These are phyloP conservation scores for Piezodorus guildinii DNA, from an alignment of 1,140 invertebrate genomes.

Conservation along the genomic window DNA sequence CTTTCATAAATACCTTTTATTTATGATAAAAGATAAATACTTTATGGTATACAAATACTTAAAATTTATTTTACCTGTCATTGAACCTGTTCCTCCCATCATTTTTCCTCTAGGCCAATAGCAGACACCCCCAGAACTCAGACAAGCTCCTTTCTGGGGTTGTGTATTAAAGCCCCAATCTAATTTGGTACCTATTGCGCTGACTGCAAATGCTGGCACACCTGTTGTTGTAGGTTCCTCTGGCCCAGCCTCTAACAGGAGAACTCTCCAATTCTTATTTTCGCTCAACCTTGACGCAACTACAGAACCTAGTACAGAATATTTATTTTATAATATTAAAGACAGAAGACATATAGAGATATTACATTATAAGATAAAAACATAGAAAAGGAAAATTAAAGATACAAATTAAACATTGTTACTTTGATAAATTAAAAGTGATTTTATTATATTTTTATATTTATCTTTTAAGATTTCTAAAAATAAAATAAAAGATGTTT, in stretches of 20 bases:
- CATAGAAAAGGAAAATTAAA: too few species aligned
- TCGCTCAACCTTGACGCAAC: slow-evolving; percentile 46
- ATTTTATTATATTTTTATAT: too few species aligned
- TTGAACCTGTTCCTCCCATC: slow-evolving; percentile 67
- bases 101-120: slow-evolving; percentile 61
- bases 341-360: too few species aligned
- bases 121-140: slow-evolving; percentile 47
- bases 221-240: slow-evolving; percentile 53
- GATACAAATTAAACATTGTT: too few species aligned
- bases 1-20: too few species aligned
- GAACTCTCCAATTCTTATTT: slow-evolving; percentile 35
- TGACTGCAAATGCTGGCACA: slow-evolving; percentile 48
- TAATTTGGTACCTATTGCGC: slow-evolving; percentile 39
- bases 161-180: slow-evolving; percentile 58
- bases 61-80: slow-evolving; percentile 39
- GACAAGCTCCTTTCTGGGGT: slow-evolving; percentile 42
- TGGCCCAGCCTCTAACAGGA: slow-evolving; percentile 49
- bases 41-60: too few species aligned
- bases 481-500: too few species aligned
- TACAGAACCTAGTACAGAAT: slow-evolving; percentile 33
- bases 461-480: too few species aligned
- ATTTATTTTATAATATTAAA: too few species aligned
- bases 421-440: too few species aligned
- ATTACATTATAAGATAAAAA: too few species aligned
- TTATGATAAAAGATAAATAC: too few species aligned